A percentile compares a stretch with the other conserved stretches of the same genome.
Conservation (phyloP, 2,888 invertebrate species). For the Invenusta paracnida region DNA sequence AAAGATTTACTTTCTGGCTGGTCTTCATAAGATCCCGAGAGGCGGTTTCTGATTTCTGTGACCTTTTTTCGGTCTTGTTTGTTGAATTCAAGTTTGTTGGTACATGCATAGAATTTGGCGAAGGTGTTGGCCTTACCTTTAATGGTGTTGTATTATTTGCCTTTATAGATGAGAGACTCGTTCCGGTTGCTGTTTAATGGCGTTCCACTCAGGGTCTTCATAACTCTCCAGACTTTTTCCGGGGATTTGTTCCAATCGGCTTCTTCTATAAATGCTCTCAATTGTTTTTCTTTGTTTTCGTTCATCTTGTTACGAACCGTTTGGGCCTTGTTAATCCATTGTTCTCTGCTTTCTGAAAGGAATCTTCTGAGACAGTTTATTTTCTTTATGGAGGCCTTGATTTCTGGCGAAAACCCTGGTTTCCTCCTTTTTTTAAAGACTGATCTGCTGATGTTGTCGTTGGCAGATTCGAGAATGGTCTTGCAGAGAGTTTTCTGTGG, state of each 20-base stretch:
- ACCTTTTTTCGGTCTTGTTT: no score
- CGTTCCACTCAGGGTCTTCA: not conserved
- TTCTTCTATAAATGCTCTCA: slow-evolving; percentile 19
- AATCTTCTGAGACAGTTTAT: not conserved
- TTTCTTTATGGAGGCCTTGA: no score
- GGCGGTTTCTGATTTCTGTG: not conserved
- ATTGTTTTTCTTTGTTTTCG: slow-evolving; percentile 22
- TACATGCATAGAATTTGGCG: not conserved
- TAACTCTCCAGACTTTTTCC: slow-evolving; percentile 14
- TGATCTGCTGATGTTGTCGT: not conserved
- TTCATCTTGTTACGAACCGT: not conserved
- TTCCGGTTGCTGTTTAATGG: slow-evolving; percentile 12
- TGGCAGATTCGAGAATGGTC: not conserved
- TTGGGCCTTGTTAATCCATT: slow-evolving; percentile 23
- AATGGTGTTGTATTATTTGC: not conserved
- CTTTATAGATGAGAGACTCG: not conserved
- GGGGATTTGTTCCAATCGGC: slow-evolving; percentile 4
- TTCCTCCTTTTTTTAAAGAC: not conserved
- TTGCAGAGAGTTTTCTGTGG: not conserved
- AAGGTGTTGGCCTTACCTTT: slow-evolving; percentile 6
- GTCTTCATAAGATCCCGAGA: slow-evolving; percentile 6
- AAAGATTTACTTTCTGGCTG: slow-evolving; percentile 16
- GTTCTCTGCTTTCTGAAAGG: not conserved
- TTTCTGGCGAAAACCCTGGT: not conserved
- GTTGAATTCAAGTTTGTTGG: slow-evolving; percentile 14